Evolutionary conservation across 2,113 vertebrate genomes (phyloP).

Genomic region (Agelaius phoeniceus): DNA sequence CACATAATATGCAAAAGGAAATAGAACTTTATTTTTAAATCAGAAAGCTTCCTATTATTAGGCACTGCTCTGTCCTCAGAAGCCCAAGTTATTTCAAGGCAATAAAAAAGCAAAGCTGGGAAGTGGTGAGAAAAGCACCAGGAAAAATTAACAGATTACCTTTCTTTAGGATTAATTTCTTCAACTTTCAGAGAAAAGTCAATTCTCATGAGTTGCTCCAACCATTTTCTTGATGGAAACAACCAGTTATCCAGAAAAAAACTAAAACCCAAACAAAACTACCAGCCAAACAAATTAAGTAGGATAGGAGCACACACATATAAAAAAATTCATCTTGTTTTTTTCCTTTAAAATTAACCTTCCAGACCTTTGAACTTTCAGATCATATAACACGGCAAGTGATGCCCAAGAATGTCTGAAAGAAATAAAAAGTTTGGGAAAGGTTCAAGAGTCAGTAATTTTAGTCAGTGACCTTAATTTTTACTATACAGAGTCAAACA

Average conservation of each 20-base stretch:
- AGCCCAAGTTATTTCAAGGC: background rate
- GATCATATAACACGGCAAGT: background rate
- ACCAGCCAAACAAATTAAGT: background rate
- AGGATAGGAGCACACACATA: accelerated
- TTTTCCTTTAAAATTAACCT: background rate
- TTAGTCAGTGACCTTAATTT: conserved; percentile 26
- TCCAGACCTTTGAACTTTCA: background rate
- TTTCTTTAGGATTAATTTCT: background rate
- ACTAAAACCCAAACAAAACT: background rate
- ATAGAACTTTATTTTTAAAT: background rate
- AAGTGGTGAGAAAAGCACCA: background rate
- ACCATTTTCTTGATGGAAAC: background rate
- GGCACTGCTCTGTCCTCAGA: background rate
- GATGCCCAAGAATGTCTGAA: background rate
- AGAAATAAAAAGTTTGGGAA: background rate
- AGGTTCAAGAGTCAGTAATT: background rate
- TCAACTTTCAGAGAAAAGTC: background rate
- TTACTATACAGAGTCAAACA: background rate
- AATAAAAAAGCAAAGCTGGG: background rate
- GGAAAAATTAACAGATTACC: background rate
- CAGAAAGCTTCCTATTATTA: background rate
- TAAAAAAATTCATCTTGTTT: background rate
- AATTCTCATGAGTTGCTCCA: background rate
- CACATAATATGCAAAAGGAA: background rate
- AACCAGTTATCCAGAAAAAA: accelerated